Evolutionary conservation across 2,888 invertebrate genomes (phyloP), one percentile per base, ranked within the genome.

Genomic region (Synanthedon tipuliformis): DNA sequence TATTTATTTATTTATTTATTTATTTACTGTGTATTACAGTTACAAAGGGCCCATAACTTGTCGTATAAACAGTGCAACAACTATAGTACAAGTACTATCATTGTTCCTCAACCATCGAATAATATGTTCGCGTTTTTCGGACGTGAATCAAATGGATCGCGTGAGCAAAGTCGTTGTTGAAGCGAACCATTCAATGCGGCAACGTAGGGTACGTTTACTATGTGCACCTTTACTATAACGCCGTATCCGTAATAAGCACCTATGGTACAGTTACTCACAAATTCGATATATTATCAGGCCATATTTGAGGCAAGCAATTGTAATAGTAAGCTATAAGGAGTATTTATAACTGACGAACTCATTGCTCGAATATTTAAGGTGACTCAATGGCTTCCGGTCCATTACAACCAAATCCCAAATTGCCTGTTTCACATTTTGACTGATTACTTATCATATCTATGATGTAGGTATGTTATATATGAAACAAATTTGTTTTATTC

Each of bases 131-230:
- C 49, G 49, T 49, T 65, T 71, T 73, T 68, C 58, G 66, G 66
- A 64, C 66, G 63, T 64, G 64, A 65, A 69, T 71, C 66, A 63
- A 66, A 69, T 62, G 56, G 66, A 67, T 82, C 72, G 82, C 82
- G 80, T 83, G 81, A 69, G 75, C 65, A 53, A 75, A 78, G 70
- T 72, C 72, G 71, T 81, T 81, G 69, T 63, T 62, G 61, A 61
- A 59, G 59, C 60, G 62, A 63, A 64, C 64, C 64, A 69, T 73
- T 74, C 68, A 67, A 68, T 65, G 67, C 72, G 66, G 69, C 68
- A 65, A 63, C 58, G 52, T 60, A 59, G 56, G 55, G 56, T 61
- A n/a, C n/a, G n/a, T n/a, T n/a, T n/a, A n/a, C 62, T 68, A 66
- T 64, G 63, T 64, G 60, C 63, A 57, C 63, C 55, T 54, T 49